Conservation (phyloP, 2,797 vertebrate species). For the Dermochelys coriacea region DNA sequence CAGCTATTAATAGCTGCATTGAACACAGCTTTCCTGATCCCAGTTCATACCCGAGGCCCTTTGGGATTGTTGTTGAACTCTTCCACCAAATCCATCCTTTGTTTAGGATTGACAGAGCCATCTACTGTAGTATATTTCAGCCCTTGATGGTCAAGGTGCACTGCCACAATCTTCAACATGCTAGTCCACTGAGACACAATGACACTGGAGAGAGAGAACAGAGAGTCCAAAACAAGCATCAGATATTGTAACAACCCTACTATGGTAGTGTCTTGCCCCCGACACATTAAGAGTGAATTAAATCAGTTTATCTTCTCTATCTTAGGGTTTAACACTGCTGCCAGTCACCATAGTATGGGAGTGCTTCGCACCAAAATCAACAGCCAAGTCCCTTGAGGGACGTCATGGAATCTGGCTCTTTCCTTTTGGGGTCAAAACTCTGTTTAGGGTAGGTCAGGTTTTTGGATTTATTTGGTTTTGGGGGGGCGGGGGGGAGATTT, state of each 20-base stretch:
- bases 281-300: neutral
- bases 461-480: neutral
- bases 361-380: neutral
- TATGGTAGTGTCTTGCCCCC: neutral
- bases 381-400: neutral
- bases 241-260: neutral
- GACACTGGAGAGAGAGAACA: conserved; percentile 82
- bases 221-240: neutral
- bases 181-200: conserved; percentile 98
- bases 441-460: neutral
- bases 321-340: neutral
- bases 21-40: neutral
- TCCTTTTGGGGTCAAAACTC: neutral
- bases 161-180: conserved; percentile 91
- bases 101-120: conserved; percentile 91
- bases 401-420: neutral
- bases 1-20: neutral
- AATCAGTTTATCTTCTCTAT: neutral
- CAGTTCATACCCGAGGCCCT: conserved; percentile 85
- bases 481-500: fast-evolving
- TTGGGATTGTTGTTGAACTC: conserved; percentile 91
- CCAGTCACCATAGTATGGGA: neutral
- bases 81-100: conserved; percentile 94
- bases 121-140: conserved; percentile 87
- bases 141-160: conserved; percentile 84